Percentiles rank a stretch among this genome's conserved stretches.
These are phyloP conservation scores for Drosophila quasianomalipes DNA, from an alignment of 2,888 invertebrate genomes.

Conservation along the genomic window DNA sequence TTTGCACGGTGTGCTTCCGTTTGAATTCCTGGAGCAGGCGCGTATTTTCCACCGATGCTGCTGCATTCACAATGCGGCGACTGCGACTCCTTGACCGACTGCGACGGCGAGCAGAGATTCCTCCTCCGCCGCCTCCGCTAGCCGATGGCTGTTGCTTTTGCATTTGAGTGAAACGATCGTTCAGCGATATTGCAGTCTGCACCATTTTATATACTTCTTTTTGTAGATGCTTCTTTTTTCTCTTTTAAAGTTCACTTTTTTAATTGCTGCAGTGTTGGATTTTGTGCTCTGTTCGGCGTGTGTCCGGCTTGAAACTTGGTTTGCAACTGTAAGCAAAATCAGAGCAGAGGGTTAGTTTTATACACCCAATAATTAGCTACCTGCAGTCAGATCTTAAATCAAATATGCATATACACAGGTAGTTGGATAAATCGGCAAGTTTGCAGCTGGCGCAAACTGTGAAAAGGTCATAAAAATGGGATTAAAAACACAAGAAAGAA, in stretches of 20 bases:
- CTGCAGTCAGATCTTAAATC: not conserved
- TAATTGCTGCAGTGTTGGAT: slow-evolving; percentile 26
- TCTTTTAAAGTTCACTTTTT: slow-evolving; percentile 12
- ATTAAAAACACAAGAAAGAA: slow-evolving; percentile 3
- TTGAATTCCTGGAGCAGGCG: slow-evolving; percentile 83
- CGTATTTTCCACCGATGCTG: slow-evolving; percentile 80
- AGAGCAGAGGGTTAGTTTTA: slow-evolving; percentile 54
- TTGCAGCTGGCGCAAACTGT: slow-evolving; percentile 40
- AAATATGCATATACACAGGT: slow-evolving; percentile 38
- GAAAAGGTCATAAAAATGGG: slow-evolving; percentile 31
- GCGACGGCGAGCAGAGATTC: slow-evolving; percentile 33
- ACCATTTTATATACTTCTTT: slow-evolving; percentile 43
- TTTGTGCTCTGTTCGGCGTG: slow-evolving; percentile 12
- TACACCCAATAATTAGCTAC: slow-evolving; percentile 4
- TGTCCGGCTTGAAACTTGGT: slow-evolving; percentile 44
- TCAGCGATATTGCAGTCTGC: slow-evolving; percentile 85
- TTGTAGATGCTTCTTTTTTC: slow-evolving; percentile 3
- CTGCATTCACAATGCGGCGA: slow-evolving; percentile 60
- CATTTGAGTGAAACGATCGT: slow-evolving; percentile 85
- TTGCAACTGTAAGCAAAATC: slow-evolving; percentile 60
- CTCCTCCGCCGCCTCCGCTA: slow-evolving; percentile 29
- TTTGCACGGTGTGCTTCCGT: slow-evolving; percentile 83
- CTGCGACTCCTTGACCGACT: slow-evolving; percentile 76
- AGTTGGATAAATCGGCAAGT: slow-evolving; percentile 7
- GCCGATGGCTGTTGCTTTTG: slow-evolving; percentile 55